A percentile compares a stretch with the other conserved stretches of the same genome.
These are phyloP conservation scores for Caenorhabditis zanzibari DNA, from an alignment of 2,888 invertebrate genomes.

Conservation along the genomic window DNA sequence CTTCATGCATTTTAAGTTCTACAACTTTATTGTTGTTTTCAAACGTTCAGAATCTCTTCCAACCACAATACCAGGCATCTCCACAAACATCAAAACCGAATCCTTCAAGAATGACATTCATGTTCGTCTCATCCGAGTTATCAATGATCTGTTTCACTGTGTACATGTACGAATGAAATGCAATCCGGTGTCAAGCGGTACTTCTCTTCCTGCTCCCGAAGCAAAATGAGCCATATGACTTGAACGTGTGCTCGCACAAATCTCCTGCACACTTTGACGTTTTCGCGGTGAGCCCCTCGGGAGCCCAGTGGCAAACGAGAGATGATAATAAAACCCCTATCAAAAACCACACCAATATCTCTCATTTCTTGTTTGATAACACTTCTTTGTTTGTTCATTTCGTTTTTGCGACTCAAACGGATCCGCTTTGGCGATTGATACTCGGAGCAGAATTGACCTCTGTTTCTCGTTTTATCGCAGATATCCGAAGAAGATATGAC, in stretches of 20 bases:
- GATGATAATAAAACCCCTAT: constrained; percentile 44
- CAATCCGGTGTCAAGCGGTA: constrained; percentile 54
- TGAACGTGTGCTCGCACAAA: constrained; percentile 56
- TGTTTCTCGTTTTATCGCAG: constrained; percentile 35
- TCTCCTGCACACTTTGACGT: constrained; percentile 53
- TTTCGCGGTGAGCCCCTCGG: constrained; percentile 19
- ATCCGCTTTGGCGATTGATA: background rate
- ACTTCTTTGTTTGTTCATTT: constrained; percentile 43
- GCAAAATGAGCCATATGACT: constrained; percentile 48
- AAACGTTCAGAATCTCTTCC: too few relatives aligned
- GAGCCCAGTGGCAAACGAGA: background rate
- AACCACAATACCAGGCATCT: background rate
- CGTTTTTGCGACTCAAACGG: background rate
- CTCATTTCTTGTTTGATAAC: constrained; percentile 21
- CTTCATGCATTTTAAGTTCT: too few relatives aligned
- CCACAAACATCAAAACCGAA: background rate
- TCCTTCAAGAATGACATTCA: constrained; percentile 8
- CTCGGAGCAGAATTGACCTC: constrained; percentile 21
- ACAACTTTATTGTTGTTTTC: too few relatives aligned
- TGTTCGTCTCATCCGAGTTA: constrained; percentile 43
- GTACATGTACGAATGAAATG: constrained; percentile 37
- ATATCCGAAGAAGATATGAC: constrained; percentile 16
- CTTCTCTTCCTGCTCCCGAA: constrained; percentile 9
- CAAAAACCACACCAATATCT: constrained; percentile 41
- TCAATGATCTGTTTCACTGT: constrained; percentile 34